Evolutionary conservation across 2,797 vertebrate species (phyloP).

Genomic region (Tamandua tetradactyla): DNA sequence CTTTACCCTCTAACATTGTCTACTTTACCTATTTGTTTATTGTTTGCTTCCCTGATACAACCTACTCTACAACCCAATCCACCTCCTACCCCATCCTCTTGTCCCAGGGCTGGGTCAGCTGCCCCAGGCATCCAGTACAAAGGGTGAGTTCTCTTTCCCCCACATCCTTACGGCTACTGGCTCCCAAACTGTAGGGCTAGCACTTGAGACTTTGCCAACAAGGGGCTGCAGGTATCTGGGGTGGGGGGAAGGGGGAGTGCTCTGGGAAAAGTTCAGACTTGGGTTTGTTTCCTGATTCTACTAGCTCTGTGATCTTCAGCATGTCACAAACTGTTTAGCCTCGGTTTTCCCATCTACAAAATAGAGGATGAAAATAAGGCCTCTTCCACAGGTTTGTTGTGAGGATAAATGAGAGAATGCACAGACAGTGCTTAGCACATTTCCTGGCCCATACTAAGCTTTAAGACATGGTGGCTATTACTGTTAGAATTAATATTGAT

Average conservation of each 20-base stretch:
- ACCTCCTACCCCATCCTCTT: neutral
- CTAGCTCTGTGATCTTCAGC: neutral
- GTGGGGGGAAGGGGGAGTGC: no score
- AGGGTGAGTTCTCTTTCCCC: no score
- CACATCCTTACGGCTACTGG: neutral
- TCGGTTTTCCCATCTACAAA: neutral
- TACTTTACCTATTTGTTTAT: neutral
- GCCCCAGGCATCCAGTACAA: neutral
- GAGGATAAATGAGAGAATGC: neutral
- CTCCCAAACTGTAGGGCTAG: neutral
- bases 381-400: neutral
- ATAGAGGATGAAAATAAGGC: neutral
- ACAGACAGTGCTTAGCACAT: accelerated
- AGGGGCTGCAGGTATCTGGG: neutral
- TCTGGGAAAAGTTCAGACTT: neutral
- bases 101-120: neutral
- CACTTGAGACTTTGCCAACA: neutral
- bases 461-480: neutral
- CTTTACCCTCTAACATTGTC: neutral
- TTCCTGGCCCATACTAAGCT: neutral
- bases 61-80: neutral
- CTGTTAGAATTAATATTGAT: neutral
- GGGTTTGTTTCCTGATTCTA: neutral
- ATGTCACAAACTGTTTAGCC: neutral
- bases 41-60: neutral